Conservation (phyloP, 2,797 vertebrate species). For the Hyperoplus immaculatus region DNA sequence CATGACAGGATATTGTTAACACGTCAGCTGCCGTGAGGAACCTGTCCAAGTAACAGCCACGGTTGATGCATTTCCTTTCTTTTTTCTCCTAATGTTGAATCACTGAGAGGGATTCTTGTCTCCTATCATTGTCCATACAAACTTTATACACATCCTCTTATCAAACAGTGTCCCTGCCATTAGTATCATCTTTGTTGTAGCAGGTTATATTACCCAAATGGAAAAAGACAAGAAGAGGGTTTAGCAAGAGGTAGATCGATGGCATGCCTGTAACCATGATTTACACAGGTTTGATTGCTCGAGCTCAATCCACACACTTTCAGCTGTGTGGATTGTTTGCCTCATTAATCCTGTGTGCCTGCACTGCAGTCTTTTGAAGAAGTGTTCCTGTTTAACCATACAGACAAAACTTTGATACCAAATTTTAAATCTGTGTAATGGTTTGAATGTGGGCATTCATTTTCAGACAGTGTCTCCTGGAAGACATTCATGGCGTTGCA, state of each 20-base stretch:
- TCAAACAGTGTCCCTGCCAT: neutral
- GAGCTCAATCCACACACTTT: slow-evolving; percentile 15
- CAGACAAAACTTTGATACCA: too few relatives aligned
- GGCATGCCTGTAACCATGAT: neutral
- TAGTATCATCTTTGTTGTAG: neutral
- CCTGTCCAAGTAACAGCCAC: neutral
- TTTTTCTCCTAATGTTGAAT: neutral
- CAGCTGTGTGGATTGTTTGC: slow-evolving; percentile 14
- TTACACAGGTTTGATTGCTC: neutral
- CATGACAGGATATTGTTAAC: slow-evolving; percentile 62
- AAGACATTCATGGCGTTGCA: too few relatives aligned
- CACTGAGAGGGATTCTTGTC: too few relatives aligned
- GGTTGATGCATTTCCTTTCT: neutral
- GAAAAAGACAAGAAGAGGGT: neutral
- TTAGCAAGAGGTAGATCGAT: neutral
- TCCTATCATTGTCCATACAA: too few relatives aligned
- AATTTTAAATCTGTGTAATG: too few relatives aligned
- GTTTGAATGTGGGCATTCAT: too few relatives aligned
- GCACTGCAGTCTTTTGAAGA: too few relatives aligned
- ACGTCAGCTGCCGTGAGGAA: slow-evolving; percentile 11
- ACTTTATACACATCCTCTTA: neutral
- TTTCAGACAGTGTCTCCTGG: too few relatives aligned
- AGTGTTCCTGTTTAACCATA: too few relatives aligned
- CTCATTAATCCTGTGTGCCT: too few relatives aligned
- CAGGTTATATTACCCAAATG: neutral